phyloP scores from a whole-genome alignment of 1,140 invertebrate genomes.

The Thaumetopoea pityocampa region DNA sequence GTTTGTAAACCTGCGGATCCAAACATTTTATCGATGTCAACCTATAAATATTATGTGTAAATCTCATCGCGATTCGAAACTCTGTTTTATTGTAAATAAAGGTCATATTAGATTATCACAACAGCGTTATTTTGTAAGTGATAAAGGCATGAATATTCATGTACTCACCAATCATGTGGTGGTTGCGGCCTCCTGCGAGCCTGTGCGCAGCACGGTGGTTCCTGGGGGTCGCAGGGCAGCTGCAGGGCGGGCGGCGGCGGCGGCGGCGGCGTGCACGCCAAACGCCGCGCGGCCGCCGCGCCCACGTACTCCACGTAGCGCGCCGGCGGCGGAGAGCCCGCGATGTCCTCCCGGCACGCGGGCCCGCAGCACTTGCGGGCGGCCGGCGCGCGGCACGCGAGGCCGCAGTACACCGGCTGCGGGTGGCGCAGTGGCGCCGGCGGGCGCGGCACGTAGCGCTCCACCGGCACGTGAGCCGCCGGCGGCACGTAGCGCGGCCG shows the following conservation, averaged over 20 bases:
- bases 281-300: conserved; percentile 74
- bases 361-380: conserved; percentile 72
- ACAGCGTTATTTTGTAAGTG: too few relatives aligned
- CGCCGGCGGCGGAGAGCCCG: conserved; percentile 68
- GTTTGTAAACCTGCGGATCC: too few relatives aligned
- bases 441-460: conserved; percentile 80
- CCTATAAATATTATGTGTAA: too few relatives aligned
- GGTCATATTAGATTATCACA: too few relatives aligned
- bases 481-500: conserved; percentile 79
- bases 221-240: conserved; percentile 74
- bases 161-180: conserved; percentile 80
- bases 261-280: conserved; percentile 78
- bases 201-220: conserved; percentile 74
- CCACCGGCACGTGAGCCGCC: conserved; percentile 81
- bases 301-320: conserved; percentile 78
- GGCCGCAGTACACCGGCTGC: conserved; percentile 64
- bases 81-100: too few relatives aligned
- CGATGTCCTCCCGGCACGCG: conserved; percentile 71
- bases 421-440: conserved; percentile 75
- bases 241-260: conserved; percentile 69
- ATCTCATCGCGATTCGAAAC: too few relatives aligned
- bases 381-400: conserved; percentile 75
- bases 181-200: conserved; percentile 70
- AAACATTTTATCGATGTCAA: too few relatives aligned
- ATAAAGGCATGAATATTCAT: neutral